A percentile compares a stretch with the other conserved stretches of the same genome.
phyloP scores from a whole-genome alignment of 37 sponge, comb jelly and placozoan species.

The Diacarnus erythraeanus region DNA sequence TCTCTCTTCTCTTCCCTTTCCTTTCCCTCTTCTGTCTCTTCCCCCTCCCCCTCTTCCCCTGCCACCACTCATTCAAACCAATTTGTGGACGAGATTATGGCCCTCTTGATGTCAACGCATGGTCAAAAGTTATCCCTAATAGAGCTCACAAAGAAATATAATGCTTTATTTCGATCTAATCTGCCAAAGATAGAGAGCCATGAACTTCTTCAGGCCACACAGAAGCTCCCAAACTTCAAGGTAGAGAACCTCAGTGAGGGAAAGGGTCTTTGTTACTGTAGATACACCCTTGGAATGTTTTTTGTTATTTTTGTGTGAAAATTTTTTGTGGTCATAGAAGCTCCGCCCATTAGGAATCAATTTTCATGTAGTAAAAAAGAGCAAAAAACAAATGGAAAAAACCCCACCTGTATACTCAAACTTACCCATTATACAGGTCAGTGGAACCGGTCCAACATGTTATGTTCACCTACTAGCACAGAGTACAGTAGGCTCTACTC shows the following conservation, averaged over 20 bases:
- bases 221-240: slow-evolving; percentile 36
- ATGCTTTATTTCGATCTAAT: slow-evolving; percentile 19
- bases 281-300: too few species aligned
- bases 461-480: neutral
- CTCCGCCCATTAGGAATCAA: too few species aligned
- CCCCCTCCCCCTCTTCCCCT: slow-evolving; percentile 8
- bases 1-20: neutral
- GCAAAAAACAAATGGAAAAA: too few species aligned
- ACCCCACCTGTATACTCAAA: neutral
- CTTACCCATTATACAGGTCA: neutral
- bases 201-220: slow-evolving; percentile 17
- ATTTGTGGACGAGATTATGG: slow-evolving; percentile 39
- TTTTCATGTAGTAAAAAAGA: too few species aligned
- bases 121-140: slow-evolving; percentile 4
- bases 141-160: slow-evolving; percentile 37
- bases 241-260: too few species aligned
- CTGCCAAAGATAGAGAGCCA: neutral
- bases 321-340: too few species aligned
- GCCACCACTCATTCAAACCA: neutral
- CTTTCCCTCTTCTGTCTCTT: neutral
- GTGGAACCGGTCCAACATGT: neutral
- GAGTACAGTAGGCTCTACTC: neutral
- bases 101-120: slow-evolving; percentile 20
- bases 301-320: too few species aligned
- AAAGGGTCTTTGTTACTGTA: too few species aligned